Base-by-base conservation (phyloP, 1,140 invertebrate genomes). In the Neodiprion lecontei region DNA sequence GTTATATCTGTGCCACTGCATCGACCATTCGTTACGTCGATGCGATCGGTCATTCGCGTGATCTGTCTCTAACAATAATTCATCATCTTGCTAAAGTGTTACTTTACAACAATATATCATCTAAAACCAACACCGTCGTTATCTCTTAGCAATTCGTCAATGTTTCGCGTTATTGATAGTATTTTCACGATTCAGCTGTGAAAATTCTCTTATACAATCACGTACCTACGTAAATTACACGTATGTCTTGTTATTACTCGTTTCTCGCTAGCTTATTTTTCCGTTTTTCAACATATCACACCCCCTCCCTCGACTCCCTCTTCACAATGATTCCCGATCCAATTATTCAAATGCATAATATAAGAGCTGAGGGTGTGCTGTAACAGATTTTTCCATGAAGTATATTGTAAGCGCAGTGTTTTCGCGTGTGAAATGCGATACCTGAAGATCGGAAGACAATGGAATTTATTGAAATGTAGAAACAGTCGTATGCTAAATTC, bases 131-230 rank as follows among this genome's bases (percentile, higher is more conserved):
- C 53, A 5, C 53, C 53, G 53, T 17, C 9, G 11, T 61, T 61
- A 61, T 61, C 53, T 61, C n/a, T 61, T 61, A 61, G 53, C 53
- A 61, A 61, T 61, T 61, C 53, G 53, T 61, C 53, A 61, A 61
- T 61, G 53, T 61, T 61, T 61, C n/a, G 53, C 53, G n/a, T 61
- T 61, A 61, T 61, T 61, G 53, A 61, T 61, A 4, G 53, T 14
- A 12, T 61, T 61, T 61, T 40, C 5, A 40, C 28, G 5, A 5
- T 40, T 40, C 28, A 40, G 28, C 28, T 40, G 28, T 40, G 28
- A 40, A 40, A 40, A 40, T 5, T 61, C 0, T 53, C n/a, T 53
- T 14, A 5, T 61, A 9, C 8, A 61, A 61, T 12, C 28, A 5
- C 28, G 0, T 40, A 40, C 28, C 28, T 61, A 14, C 53, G 53